phyloP scores from a whole-genome alignment of 1,140 invertebrate species.

The Penaeus indicus region DNA sequence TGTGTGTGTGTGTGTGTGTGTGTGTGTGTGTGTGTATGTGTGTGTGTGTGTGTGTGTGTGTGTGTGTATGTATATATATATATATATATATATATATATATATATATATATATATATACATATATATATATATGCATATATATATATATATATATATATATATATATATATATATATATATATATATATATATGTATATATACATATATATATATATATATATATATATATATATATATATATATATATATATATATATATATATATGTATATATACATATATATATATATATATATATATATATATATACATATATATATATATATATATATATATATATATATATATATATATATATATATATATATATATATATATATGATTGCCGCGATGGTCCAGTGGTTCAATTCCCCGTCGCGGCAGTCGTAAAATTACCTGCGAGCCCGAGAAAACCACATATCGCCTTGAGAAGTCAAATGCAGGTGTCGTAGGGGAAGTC shows the following conservation, averaged over 20 bases:
- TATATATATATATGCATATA: conserved; percentile 16
- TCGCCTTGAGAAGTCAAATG: too few relatives aligned
- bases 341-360: conserved; percentile 27
- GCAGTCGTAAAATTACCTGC: too few relatives aligned
- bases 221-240: not conserved
- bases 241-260: not conserved
- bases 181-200: not conserved
- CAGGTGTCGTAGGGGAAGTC: too few relatives aligned
- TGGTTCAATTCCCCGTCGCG: too few relatives aligned
- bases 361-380: conserved; percentile 22
- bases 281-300: not conserved
- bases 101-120: conserved; percentile 20
- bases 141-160: conserved; percentile 4
- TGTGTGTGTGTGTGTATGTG: not conserved
- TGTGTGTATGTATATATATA: not conserved
- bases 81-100: not conserved
- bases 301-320: conserved; percentile 1
- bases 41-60: not conserved
- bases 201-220: not conserved
- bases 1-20: not conserved
- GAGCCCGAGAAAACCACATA: not conserved
- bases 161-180: not conserved
- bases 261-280: not conserved
- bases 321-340: conserved; percentile 20
- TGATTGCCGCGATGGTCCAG: too few relatives aligned